Evolutionary conservation across 2,113 vertebrate genomes (phyloP), one percentile per base, ranked within the genome.

Genomic region (Trichechus manatus): DNA sequence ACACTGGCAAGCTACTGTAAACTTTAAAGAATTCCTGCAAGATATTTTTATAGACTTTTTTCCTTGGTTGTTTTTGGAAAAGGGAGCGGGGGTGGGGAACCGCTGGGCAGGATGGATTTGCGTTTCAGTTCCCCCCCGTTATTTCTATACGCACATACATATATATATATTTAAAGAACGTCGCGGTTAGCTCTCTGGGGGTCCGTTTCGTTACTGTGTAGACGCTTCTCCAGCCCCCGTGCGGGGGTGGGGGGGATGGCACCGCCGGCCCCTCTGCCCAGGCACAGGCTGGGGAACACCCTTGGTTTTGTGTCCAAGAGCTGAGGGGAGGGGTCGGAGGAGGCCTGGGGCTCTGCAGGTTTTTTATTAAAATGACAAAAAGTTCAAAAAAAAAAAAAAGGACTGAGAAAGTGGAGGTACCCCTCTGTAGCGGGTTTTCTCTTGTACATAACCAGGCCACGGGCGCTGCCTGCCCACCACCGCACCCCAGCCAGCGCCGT

Each of bases 21-120:
- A 98, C 98, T 99, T 99, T 98, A 99, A 98, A 99, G 98, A 99
- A 98, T 98, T 98, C 98, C 98, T 98, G 98, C 98, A 98, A 99
- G 99, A 99, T 99, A 99, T 99, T 99, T 99, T 99, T 99, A 99
- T 99, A 99, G 99, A 98, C 96, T 98, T 98, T 98, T 97, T 98
- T 97, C 97, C 98, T 99, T 89, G 95, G 96, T 98, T 96, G 92
- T 98, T 98, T 98, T 98, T 98, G 97, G 96, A 97, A 96, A 97
- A 59, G 87, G 97, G 97, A 31, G 89, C 23, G 66, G 82, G 96
- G 86, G 61, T 50, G 95, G 93, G 87, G 96, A 42, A 83, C 95
- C 25, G 29, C 77, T 44, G 97, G 98, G 98, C 97, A 97, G 98
- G 97, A 94, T 94, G 95, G n/a, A 89, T 93, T 97, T 94, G 97